phyloP scores from a whole-genome alignment of 2,113 vertebrate species.

The Phaethon lepturus region DNA sequence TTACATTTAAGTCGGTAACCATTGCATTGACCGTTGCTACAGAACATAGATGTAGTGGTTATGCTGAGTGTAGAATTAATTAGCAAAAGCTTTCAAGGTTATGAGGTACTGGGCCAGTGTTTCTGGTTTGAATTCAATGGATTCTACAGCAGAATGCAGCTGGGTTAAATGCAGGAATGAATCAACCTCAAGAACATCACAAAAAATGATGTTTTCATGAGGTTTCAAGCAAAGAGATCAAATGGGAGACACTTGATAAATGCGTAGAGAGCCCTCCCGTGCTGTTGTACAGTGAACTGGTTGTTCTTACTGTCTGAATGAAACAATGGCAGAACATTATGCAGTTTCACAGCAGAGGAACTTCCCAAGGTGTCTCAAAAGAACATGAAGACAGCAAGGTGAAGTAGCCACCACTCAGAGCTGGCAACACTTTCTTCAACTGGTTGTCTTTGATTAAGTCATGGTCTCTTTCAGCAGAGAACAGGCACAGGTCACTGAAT shows the following conservation, averaged over 20 bases:
- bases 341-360: neutral
- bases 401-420: neutral
- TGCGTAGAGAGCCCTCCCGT: neutral
- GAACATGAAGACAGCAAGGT: neutral
- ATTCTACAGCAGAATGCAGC: neutral
- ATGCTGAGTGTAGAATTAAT: constrained; percentile 43
- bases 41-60: neutral
- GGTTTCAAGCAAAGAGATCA: neutral
- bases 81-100: constrained; percentile 34
- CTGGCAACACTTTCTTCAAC: neutral
- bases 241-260: neutral
- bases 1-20: constrained; percentile 25
- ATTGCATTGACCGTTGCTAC: neutral
- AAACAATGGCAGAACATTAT: neutral
- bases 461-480: neutral
- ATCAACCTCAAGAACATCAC: neutral
- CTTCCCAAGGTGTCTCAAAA: neutral
- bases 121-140: constrained; percentile 15
- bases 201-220: neutral
- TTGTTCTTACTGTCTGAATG: neutral
- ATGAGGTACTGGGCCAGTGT: neutral
- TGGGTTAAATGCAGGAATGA: neutral
- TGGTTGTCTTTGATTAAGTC: neutral
- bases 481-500: neutral
- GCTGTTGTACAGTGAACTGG: neutral